A percentile compares a stretch with the other conserved stretches of the same genome.
Evolutionary conservation across 2,888 invertebrate species (phyloP).

Genomic region (Tupiocoris notatus): DNA sequence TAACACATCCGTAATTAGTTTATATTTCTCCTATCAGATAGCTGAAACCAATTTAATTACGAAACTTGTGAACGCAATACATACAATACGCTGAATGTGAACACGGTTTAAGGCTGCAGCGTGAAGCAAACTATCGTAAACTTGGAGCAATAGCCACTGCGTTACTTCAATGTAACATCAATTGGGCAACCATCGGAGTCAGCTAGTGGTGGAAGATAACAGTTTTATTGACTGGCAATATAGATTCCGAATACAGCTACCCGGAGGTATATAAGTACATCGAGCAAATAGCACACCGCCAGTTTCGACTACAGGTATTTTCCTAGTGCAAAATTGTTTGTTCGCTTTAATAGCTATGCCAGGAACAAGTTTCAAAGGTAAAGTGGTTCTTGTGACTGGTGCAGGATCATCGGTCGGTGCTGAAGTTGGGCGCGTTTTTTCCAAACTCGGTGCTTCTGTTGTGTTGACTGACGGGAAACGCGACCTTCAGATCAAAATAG

Average conservation of each 20-base stretch:
- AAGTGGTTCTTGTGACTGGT: slow-evolving; percentile 74
- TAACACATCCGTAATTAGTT: no score
- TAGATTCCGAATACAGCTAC: background rate
- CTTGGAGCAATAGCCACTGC: background rate
- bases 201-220: background rate
- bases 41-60: no score
- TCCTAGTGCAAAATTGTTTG: no score
- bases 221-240: background rate
- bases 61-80: no score
- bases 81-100: no score
- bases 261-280: background rate
- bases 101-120: no score
- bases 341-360: no score
- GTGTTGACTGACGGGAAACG: slow-evolving; percentile 69
- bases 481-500: slow-evolving; percentile 65
- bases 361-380: slow-evolving; percentile 61
- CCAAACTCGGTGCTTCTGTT: slow-evolving; percentile 71
- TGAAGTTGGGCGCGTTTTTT: slow-evolving; percentile 74
- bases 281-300: no score
- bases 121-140: background rate
- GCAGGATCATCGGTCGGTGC: slow-evolving; percentile 85
- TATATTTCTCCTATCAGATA: no score
- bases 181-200: background rate
- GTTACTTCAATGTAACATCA: background rate
- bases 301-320: no score